A percentile compares a stretch with the other conserved stretches of the same genome.
These are phyloP conservation scores for Ceryle rudis DNA, from an alignment of 2,797 vertebrate genomes.

Conservation along the genomic window DNA sequence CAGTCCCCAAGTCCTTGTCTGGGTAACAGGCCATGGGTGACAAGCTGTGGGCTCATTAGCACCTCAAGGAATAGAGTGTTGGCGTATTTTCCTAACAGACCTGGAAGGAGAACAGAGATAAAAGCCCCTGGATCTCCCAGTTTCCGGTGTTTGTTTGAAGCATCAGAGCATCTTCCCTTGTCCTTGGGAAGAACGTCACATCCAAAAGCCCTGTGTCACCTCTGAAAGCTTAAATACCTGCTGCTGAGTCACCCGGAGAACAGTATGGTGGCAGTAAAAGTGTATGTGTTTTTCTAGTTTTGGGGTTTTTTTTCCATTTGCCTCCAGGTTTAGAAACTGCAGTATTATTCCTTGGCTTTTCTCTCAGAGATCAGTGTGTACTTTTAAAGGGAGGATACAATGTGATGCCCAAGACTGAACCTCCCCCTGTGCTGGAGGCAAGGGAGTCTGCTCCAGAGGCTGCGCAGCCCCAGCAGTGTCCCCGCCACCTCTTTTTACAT, in stretches of 20 bases:
- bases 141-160: neutral
- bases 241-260: neutral
- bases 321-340: neutral
- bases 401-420: rapidly evolving
- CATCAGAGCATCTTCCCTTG: neutral
- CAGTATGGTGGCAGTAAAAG: neutral
- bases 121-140: neutral
- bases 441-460: neutral
- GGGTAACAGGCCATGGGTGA: neutral
- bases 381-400: neutral
- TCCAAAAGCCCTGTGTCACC: neutral
- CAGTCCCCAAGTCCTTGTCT: rapidly evolving
- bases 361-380: neutral
- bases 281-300: rapidly evolving
- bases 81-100: neutral
- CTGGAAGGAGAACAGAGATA: neutral
- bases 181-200: neutral
- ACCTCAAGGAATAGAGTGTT: neutral
- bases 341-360: neutral
- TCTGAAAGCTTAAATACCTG: neutral
- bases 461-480: neutral
- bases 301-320: neutral
- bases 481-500: neutral
- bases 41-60: neutral
- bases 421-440: rapidly evolving